These are phyloP conservation scores for Solenodon paradoxus DNA, from an alignment of 2,113 vertebrate species.

Conservation along the genomic window DNA sequence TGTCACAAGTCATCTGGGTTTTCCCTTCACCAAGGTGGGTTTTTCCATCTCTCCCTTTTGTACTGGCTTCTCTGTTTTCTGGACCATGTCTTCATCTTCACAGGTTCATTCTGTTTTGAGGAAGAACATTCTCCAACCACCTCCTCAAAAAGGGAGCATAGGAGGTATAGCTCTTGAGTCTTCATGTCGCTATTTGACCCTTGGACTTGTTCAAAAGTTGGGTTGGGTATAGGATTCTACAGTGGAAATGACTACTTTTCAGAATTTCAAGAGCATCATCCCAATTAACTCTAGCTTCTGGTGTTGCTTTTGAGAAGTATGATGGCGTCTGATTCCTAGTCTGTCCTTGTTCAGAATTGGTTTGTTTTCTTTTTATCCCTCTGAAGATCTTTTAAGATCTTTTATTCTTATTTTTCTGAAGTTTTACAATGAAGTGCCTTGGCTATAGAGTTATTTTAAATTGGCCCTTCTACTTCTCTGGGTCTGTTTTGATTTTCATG, in stretches of 20 bases:
- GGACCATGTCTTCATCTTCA: not conserved
- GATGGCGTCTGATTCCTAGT: not conserved
- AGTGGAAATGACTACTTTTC: not conserved
- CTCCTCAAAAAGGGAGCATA: not conserved
- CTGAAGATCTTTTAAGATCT: not conserved
- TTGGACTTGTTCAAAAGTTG: not conserved
- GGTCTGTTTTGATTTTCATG: not conserved
- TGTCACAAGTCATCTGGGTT: not conserved
- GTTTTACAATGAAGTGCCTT: not conserved
- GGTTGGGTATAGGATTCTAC: not conserved
- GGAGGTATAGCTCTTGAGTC: not conserved
- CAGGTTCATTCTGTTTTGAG: not conserved
- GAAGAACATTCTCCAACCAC: not conserved
- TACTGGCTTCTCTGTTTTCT: not conserved
- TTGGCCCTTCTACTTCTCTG: not conserved
- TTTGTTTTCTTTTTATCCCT: too few species aligned
- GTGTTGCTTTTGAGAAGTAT: not conserved
- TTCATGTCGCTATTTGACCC: not conserved
- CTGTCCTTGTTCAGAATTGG: not conserved
- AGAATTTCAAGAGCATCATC: slow-evolving; percentile 26
- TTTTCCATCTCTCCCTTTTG: not conserved
- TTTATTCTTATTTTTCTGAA: not conserved
- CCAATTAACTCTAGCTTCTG: not conserved
- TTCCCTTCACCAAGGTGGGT: not conserved
- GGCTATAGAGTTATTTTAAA: not conserved